These are phyloP conservation scores for Acrocyrtus sp. DNA, from an alignment of 2,888 invertebrate genomes.

Conservation along the genomic window DNA sequence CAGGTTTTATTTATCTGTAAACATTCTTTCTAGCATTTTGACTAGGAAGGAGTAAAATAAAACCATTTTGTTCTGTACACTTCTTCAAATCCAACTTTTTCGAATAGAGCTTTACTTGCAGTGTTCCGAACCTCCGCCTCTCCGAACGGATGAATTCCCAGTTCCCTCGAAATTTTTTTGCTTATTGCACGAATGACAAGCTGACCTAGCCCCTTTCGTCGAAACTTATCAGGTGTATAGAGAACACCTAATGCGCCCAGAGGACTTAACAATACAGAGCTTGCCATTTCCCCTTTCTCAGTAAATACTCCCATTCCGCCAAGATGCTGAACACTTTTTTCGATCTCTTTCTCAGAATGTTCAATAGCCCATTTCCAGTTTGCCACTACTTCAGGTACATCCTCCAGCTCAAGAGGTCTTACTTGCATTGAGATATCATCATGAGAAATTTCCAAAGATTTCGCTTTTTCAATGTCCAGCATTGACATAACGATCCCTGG, in stretches of 20 bases:
- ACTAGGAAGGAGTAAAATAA: conserved; percentile 21
- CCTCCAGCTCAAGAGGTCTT: background rate
- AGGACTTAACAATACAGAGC: conserved; percentile 1
- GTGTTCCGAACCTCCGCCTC: conserved; percentile 23
- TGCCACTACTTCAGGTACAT: conserved; percentile 2
- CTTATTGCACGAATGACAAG: conserved; percentile 4
- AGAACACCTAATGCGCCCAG: conserved; percentile 16
- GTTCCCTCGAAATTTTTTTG: background rate
- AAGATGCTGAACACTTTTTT: conserved; percentile 2
- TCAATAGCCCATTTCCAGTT: conserved; percentile 17
- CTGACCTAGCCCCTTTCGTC: conserved; percentile 5
- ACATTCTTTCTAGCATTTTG: background rate
- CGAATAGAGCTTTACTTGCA: conserved; percentile 10
- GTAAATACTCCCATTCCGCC: conserved; percentile 8
- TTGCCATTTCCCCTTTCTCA: background rate
- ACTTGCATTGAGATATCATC: background rate
- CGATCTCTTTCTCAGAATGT: conserved; percentile 5
- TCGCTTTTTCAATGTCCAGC: conserved; percentile 9
- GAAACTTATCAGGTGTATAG: conserved; percentile 12
- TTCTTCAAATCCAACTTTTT: conserved; percentile 24
- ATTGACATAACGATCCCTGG: conserved; percentile 22
- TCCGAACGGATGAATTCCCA: conserved; percentile 3
- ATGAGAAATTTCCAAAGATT: background rate
- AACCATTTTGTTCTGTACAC: conserved; percentile 26
- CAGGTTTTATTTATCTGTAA: background rate